Conservation (phyloP, 2,797 vertebrate genomes). For the Paedocypris micromegethes region DNA sequence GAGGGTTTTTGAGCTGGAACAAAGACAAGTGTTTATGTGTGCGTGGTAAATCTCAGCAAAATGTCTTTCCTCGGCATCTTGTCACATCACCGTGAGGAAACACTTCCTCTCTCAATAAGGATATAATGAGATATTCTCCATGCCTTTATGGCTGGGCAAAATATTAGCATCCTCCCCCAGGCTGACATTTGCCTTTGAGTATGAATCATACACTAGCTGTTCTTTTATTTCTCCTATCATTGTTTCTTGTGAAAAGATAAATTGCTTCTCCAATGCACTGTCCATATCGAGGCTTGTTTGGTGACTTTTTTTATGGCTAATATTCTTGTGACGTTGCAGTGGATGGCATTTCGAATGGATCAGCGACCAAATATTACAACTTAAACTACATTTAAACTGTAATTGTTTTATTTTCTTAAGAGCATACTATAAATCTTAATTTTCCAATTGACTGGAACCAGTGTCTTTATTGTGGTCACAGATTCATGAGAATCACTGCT, state of each 20-base stretch:
- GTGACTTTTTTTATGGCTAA: too few relatives aligned
- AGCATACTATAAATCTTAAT: too few relatives aligned
- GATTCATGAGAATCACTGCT: too few relatives aligned
- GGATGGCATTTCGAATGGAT: too few relatives aligned
- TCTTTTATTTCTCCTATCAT: constrained; percentile 37
- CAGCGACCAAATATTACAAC: too few relatives aligned
- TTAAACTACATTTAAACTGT: too few relatives aligned
- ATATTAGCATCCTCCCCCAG: constrained; percentile 47
- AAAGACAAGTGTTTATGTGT: background rate
- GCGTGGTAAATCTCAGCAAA: constrained; percentile 5
- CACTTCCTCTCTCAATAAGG: constrained; percentile 35
- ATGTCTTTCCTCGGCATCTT: constrained; percentile 21
- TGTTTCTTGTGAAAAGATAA: constrained; percentile 32
- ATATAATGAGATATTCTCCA: constrained; percentile 48
- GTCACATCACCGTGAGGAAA: constrained; percentile 25
- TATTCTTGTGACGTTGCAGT: too few relatives aligned
- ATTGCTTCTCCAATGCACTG: constrained; percentile 6
- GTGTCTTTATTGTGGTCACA: too few relatives aligned
- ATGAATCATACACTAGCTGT: constrained; percentile 41
- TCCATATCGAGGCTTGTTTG: background rate
- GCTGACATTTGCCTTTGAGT: constrained; percentile 50
- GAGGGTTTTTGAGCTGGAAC: constrained; percentile 9
- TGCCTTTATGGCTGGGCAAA: constrained; percentile 41
- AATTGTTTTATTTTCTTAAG: too few relatives aligned
- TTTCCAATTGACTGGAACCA: too few relatives aligned